phyloP scores from a whole-genome alignment of 2,888 invertebrate genomes.

The Boloria euphrosyne region DNA sequence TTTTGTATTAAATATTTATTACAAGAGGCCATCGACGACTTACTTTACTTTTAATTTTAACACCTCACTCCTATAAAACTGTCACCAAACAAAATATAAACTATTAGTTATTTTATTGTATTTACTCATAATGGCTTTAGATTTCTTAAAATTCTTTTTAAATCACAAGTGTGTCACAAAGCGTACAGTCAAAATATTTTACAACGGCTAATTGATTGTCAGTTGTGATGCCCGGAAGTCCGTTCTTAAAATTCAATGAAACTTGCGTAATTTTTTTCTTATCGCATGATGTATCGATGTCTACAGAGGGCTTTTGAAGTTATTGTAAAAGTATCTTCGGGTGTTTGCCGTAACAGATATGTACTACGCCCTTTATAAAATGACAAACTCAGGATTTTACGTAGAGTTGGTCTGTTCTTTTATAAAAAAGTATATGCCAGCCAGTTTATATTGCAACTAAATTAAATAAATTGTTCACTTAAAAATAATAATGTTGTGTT shows the following conservation, averaged over 20 bases:
- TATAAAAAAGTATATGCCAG: no score
- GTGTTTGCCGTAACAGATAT: not conserved
- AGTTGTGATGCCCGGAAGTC: constrained; percentile 60
- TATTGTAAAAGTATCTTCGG: not conserved
- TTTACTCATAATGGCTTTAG: constrained; percentile 30
- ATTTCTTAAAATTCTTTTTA: constrained; percentile 63
- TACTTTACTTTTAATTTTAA: not conserved
- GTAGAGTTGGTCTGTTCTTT: no score
- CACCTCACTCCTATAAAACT: constrained; percentile 41
- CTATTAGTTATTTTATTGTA: constrained; percentile 33
- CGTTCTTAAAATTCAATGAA: constrained; percentile 51
- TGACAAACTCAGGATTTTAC: no score
- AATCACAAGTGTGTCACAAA: constrained; percentile 62
- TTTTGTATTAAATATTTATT: no score
- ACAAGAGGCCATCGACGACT: no score
- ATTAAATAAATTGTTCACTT: no score
- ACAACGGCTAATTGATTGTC: constrained; percentile 59
- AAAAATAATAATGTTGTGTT: no score
- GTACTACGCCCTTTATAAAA: no score
- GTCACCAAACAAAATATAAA: constrained; percentile 37
- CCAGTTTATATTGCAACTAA: no score
- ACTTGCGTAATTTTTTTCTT: constrained; percentile 50
- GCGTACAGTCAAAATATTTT: constrained; percentile 71
- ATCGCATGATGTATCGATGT: constrained; percentile 57
- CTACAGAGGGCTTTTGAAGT: constrained; percentile 12